These are phyloP conservation scores for Nanorana parkeri DNA, from an alignment of 2,113 vertebrate species.

Conservation along the genomic window DNA sequence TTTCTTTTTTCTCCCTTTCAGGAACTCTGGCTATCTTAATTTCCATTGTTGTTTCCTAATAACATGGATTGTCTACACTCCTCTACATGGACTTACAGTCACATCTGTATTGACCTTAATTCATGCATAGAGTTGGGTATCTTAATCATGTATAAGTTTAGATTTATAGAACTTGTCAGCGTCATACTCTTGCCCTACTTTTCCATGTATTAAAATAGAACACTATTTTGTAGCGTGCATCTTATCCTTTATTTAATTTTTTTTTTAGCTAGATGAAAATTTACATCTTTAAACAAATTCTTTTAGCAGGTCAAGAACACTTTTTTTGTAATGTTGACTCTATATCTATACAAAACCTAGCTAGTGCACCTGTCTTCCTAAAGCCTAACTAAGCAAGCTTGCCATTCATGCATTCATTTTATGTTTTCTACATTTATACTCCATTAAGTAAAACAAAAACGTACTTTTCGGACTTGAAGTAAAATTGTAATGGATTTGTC, in stretches of 20 bases:
- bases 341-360: background rate
- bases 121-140: conserved; percentile 5
- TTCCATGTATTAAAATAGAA: background rate
- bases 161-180: conserved; percentile 6
- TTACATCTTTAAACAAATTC: background rate
- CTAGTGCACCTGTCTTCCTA: conserved; percentile 25
- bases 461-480: background rate
- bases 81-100: background rate
- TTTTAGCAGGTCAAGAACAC: background rate
- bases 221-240: background rate
- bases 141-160: conserved; percentile 13
- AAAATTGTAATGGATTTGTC: background rate
- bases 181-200: background rate
- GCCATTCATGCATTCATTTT: background rate
- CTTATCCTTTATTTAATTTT: conserved; percentile 1
- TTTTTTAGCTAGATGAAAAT: background rate
- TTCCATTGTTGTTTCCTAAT: background rate
- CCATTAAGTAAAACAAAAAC: background rate
- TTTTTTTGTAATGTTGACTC: conserved; percentile 6
- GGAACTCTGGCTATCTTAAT: background rate
- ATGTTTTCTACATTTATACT: background rate
- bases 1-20: background rate
- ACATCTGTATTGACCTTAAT: conserved; percentile 2
- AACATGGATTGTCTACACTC: background rate
- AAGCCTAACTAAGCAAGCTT: background rate